These are phyloP conservation scores for Ctenoplectra terminalis DNA, from an alignment of 1,140 invertebrate genomes.

Conservation along the genomic window DNA sequence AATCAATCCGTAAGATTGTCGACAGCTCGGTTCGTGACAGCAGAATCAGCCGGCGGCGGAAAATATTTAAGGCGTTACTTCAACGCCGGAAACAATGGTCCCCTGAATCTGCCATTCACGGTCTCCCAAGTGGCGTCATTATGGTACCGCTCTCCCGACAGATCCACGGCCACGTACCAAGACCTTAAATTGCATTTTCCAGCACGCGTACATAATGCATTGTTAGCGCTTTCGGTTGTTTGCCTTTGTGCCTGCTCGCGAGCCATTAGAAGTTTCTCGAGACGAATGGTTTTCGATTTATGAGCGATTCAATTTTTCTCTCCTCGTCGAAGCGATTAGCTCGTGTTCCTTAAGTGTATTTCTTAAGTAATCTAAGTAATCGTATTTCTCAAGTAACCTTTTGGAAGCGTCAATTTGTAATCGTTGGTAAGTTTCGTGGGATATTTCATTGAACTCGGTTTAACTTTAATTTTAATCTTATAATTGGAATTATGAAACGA, in stretches of 20 bases:
- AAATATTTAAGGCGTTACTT: slow-evolving; percentile 63
- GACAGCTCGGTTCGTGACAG: slow-evolving; percentile 47
- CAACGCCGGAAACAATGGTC: slow-evolving; percentile 64
- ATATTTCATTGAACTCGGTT: too few relatives aligned
- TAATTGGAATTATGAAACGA: too few relatives aligned
- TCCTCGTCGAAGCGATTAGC: not conserved
- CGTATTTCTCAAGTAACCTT: too few relatives aligned
- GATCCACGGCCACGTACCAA: slow-evolving; percentile 47
- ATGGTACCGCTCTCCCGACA: slow-evolving; percentile 24
- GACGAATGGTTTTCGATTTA: not conserved
- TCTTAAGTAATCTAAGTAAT: too few relatives aligned
- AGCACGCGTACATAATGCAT: slow-evolving; percentile 39
- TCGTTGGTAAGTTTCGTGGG: too few relatives aligned
- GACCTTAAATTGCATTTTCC: slow-evolving; percentile 67
- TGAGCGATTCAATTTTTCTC: not conserved
- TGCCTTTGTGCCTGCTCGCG: not conserved
- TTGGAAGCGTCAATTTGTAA: too few relatives aligned
- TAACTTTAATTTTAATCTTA: too few relatives aligned
- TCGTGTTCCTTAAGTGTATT: too few relatives aligned
- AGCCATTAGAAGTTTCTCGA: not conserved
- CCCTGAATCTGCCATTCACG: slow-evolving; percentile 61
- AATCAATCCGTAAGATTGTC: slow-evolving; percentile 59
- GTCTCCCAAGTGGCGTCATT: slow-evolving; percentile 65
- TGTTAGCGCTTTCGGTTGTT: not conserved
- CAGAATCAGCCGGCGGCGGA: slow-evolving; percentile 43